phyloP scores from a whole-genome alignment of 2,888 invertebrate species.

The Xestia c-nigrum region DNA sequence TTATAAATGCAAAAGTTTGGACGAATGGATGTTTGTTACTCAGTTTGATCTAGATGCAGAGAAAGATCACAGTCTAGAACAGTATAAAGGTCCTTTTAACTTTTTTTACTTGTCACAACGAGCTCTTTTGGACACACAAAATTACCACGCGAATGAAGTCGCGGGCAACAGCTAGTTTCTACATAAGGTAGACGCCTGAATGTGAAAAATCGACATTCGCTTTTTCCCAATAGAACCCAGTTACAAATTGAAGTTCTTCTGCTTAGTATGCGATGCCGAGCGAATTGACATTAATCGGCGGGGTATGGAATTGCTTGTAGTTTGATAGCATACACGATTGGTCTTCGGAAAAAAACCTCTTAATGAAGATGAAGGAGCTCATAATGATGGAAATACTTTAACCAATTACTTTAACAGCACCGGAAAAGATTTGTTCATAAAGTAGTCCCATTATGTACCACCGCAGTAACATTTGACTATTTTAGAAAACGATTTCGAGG shows the following conservation, averaged over 20 bases:
- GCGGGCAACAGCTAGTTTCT: background rate
- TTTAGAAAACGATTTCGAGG: conserved; percentile 19
- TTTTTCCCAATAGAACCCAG: conserved; percentile 19
- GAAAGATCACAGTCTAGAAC: background rate
- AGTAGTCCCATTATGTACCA: background rate
- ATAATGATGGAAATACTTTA: background rate
- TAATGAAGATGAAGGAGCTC: background rate
- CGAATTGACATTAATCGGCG: conserved; percentile 37
- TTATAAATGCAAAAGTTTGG: background rate
- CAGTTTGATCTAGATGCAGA: background rate
- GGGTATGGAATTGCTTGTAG: conserved; percentile 18
- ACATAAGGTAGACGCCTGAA: conserved; percentile 9
- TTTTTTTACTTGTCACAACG: background rate
- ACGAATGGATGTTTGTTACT: background rate
- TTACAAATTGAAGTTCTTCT: conserved; percentile 34
- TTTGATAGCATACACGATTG: background rate
- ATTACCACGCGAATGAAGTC: background rate
- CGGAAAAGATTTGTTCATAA: background rate
- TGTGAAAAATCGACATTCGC: conserved; percentile 27
- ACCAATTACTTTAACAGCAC: background rate
- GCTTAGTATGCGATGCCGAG: conserved; percentile 40
- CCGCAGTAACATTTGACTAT: background rate
- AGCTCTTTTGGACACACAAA: too few species aligned
- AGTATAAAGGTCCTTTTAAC: background rate
- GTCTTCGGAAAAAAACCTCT: background rate